Evolutionary conservation across 2,113 vertebrate genomes (phyloP), one percentile per base, ranked within the genome.

Genomic region (Microcebus murinus): DNA sequence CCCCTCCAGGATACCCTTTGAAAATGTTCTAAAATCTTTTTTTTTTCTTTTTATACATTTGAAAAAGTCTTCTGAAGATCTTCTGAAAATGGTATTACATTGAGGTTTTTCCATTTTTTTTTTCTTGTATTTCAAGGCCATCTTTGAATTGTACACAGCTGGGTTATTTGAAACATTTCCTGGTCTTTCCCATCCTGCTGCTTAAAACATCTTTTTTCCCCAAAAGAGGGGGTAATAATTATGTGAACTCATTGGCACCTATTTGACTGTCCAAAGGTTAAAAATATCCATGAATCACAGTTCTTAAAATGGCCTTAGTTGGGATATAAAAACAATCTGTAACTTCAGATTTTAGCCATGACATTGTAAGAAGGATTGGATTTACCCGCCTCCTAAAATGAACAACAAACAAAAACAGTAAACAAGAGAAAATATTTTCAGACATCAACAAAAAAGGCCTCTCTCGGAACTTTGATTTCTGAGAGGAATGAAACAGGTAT

Each of bases 21-120:
- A 90, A 95, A 77, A 45, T 77, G 73, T 89, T 67, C 73, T 81
- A 86, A 90, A 57, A n/a, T 87, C 5, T 61, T 61, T 25, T 42
- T 89, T 85, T 85, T 83, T 42, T 36, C 6, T 34, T 74, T 93
- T 57, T 31, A 82, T 8, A 71, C 8, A 61, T 77, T 77, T 87
- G 68, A 59, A 95, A 90, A 82, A 76, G 20, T 55, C 71, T 81
- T 71, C 84, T 77, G 48, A 86, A 59, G 18, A 65, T n/a, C 34
- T 95, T 96, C 39, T 83, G 39, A 57, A 86, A 82, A 90, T 59
- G 27, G 20, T 50, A 61, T 74, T 96, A 17, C 14, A 77, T 11
- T 76, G n/a, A 81, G 1, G 0, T 55, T 59, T 86, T 95, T 86
- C 17, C 0, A 6, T 15, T 50, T 87, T 81, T 88, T 21, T 94